Conservation (phyloP, 2,797 vertebrate genomes). For the Lemur catta region DNA sequence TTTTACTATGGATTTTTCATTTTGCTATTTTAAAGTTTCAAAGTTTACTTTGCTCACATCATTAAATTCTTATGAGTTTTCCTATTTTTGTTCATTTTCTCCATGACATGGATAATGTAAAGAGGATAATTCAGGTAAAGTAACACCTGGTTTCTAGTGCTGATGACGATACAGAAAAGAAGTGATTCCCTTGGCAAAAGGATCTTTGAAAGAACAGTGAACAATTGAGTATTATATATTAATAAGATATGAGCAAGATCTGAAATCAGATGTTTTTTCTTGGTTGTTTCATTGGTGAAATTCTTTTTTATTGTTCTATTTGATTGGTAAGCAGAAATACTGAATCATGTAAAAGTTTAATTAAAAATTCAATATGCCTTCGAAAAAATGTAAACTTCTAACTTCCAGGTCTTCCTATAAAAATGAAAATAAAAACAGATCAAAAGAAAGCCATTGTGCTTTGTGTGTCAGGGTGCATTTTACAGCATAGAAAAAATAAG, state of each 20-base stretch:
- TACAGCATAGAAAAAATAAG: slow-evolving; percentile 18
- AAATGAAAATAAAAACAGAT: slow-evolving; percentile 29
- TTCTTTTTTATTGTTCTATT: not conserved
- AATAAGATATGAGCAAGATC: not conserved
- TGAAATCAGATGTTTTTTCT: not conserved
- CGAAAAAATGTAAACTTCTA: slow-evolving; percentile 25
- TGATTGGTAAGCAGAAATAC: slow-evolving; percentile 8
- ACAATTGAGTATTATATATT: not conserved
- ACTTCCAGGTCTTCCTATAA: slow-evolving; percentile 1
- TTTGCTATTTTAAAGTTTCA: slow-evolving; percentile 33
- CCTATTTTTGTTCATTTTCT: not conserved
- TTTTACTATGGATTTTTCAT: not conserved
- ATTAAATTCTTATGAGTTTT: slow-evolving; percentile 40
- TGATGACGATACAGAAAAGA: not conserved
- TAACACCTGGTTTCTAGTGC: not conserved
- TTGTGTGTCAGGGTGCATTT: slow-evolving; percentile 18
- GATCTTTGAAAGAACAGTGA: not conserved
- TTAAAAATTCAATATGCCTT: slow-evolving; percentile 1
- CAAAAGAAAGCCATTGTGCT: not conserved
- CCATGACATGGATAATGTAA: not conserved
- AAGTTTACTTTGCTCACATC: not conserved
- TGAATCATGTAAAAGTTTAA: not conserved
- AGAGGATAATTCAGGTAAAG: not conserved
- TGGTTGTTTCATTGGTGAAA: not conserved
- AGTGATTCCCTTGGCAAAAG: not conserved